Conservation (phyloP, 2,797 vertebrate genomes). For the Coranthus polyacanthus region DNA sequence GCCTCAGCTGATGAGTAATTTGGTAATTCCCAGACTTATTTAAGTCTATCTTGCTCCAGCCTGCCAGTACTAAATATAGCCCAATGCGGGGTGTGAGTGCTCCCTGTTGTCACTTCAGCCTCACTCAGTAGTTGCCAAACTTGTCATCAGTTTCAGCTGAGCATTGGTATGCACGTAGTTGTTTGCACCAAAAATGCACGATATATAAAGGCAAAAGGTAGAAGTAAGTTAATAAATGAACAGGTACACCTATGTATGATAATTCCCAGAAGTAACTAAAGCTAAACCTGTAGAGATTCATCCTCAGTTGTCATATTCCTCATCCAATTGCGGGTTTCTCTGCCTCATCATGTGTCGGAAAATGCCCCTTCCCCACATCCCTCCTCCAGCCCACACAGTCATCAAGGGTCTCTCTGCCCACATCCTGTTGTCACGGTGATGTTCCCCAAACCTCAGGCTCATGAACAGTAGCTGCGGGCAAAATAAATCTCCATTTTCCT, state of each 20-base stretch:
- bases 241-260: constrained; percentile 9
- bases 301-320: constrained; percentile 34
- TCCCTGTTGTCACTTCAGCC: constrained; percentile 45
- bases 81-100: constrained; percentile 29
- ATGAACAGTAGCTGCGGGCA: constrained; percentile 52
- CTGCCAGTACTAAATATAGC: constrained; percentile 67
- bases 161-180: constrained; percentile 15
- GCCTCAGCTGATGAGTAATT: constrained; percentile 43
- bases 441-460: constrained; percentile 57
- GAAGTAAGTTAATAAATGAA: background rate
- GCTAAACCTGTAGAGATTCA: constrained; percentile 17
- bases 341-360: constrained; percentile 56
- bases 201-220: too few relatives aligned
- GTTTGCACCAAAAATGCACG: constrained; percentile 3
- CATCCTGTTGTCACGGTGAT: constrained; percentile 75
- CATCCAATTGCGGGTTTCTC: constrained; percentile 38
- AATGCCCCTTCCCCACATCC: constrained; percentile 58
- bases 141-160: constrained; percentile 32
- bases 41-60: constrained; percentile 46
- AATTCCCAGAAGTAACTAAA: background rate
- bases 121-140: constrained; percentile 34
- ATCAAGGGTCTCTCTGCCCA: constrained; percentile 71
- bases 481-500: constrained; percentile 40
- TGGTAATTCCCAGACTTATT: constrained; percentile 52
- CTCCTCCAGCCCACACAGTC: constrained; percentile 65